Base-by-base conservation (phyloP, 2,888 invertebrate species). In the Lochmaea crataegi region DNA sequence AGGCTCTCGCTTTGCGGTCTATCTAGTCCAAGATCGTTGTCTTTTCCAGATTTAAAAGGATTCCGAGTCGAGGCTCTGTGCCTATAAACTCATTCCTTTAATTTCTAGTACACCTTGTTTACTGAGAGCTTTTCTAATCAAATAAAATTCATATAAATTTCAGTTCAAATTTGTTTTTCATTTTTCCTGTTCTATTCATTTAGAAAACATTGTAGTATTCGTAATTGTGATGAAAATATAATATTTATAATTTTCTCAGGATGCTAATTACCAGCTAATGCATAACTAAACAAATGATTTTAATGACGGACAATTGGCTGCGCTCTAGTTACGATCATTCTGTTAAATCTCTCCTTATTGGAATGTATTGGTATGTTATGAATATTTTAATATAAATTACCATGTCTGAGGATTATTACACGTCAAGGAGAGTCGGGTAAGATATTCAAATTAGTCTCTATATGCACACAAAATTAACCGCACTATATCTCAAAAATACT, bases 201-300 rank as follows among this genome's bases (percentile, higher is more conserved):
- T 53, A 9, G 53, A 18, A 18, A 53, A 10, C 3, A 45, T 38
- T 38, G 45, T 41, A 14, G 9, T 26, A 60, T 60, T 38, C 38
- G n/a, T 38, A 60, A 60, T 60, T 60, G 38, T 60, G 16, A 60
- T 32, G 38, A 60, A 60, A 14, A 38, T 53, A 38, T 60, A 14
- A 38, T 53, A n/a, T 58, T 26, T 58, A 32, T 38, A 60, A 60
- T 38, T 32, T 32, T 60, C 7, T 22, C 12, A 56, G 32, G 56
- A 56, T 60, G 60, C 32, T 60, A 60, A 60, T 60, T 60, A 38
- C n/a, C 32, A 32, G 32, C 60, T 32, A 38, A 60, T 60, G 60
- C 60, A 60, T 32, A 60, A 60, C 32, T 14, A 16, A 60, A 32
- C n/a, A 38, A 38, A 60, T 38, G 11, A 60, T 60, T 60, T 60